Conservation (phyloP, 2,888 invertebrate genomes). For the Rotaria socialis region DNA sequence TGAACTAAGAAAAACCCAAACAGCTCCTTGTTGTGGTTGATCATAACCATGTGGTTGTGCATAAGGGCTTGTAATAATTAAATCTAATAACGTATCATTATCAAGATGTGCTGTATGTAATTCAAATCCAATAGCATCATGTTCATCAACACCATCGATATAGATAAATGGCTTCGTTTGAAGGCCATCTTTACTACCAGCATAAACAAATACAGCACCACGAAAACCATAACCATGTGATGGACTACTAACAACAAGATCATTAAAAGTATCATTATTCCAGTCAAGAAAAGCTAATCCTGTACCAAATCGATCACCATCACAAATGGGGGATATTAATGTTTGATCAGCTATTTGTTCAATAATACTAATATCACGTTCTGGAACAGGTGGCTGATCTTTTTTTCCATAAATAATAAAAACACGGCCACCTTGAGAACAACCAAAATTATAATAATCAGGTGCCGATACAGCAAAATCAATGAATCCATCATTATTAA, state of each 20-base stretch:
- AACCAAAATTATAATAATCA: conserved; percentile 29
- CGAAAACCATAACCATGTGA: neutral
- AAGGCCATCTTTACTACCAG: conserved; percentile 26
- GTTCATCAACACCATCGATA: conserved; percentile 32
- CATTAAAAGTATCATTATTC: conserved; percentile 35
- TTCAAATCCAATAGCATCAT: conserved; percentile 7
- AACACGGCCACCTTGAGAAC: conserved; percentile 31
- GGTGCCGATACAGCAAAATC: neutral
- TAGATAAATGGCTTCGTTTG: neutral
- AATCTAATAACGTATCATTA: neutral
- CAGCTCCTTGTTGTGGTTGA: conserved; percentile 37
- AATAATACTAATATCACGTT: neutral
- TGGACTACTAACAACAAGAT: conserved; percentile 30
- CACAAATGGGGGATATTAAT: conserved; percentile 12
- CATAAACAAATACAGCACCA: neutral
- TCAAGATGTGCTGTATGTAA: conserved; percentile 7
- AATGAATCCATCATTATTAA: conserved; percentile 13
- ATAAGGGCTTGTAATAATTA: conserved; percentile 9
- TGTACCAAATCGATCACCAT: conserved; percentile 35
- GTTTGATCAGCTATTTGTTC: conserved; percentile 31
- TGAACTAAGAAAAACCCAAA: conserved; percentile 19
- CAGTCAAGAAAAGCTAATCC: neutral
- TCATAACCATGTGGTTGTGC: conserved; percentile 32
- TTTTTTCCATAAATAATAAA: conserved; percentile 22
- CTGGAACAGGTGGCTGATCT: neutral